Evolutionary conservation across 2,113 vertebrate genomes (phyloP).

Genomic region (Tragelaphus buxtoni): DNA sequence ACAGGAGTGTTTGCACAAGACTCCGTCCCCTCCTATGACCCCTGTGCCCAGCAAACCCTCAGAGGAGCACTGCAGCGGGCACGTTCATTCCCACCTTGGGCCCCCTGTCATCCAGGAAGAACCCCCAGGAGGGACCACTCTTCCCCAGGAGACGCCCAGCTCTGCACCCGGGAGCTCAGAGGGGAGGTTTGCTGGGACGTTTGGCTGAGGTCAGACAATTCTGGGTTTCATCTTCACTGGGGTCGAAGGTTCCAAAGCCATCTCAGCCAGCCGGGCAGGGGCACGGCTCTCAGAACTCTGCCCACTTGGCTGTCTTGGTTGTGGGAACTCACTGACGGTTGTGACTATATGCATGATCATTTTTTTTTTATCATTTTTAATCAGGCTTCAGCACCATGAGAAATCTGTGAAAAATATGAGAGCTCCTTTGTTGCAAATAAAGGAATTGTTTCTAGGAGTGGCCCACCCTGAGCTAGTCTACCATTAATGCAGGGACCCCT

Average conservation of each 20-base stretch:
- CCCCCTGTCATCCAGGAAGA: rapidly evolving
- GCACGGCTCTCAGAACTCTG: rapidly evolving
- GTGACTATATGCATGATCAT: slow-evolving; percentile 44
- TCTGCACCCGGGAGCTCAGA: rapidly evolving
- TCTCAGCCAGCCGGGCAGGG: not conserved
- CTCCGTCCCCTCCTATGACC: rapidly evolving
- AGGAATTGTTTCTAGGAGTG: slow-evolving; percentile 53
- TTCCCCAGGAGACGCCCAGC: not conserved
- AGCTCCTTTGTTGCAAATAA: slow-evolving; percentile 45
- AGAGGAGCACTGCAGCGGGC: rapidly evolving
- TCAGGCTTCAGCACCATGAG: slow-evolving; percentile 52
- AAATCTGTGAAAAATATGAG: slow-evolving; percentile 31
- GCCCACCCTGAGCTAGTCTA: not conserved
- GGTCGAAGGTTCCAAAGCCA: not conserved
- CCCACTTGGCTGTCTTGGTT: rapidly evolving
- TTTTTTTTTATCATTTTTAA: slow-evolving; percentile 7
- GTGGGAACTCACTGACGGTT: not conserved
- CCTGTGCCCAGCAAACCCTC: rapidly evolving
- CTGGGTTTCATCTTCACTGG: rapidly evolving
- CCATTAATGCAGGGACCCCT: too few relatives aligned
- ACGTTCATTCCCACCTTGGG: not conserved
- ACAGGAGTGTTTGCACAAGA: rapidly evolving
- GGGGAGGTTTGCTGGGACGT: rapidly evolving
- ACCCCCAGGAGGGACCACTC: rapidly evolving
- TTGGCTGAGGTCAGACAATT: rapidly evolving